Percentiles rank a stretch among this genome's conserved stretches.
Conservation (phyloP, 1,140 invertebrate genomes). For the Batillaria attramentaria region DNA sequence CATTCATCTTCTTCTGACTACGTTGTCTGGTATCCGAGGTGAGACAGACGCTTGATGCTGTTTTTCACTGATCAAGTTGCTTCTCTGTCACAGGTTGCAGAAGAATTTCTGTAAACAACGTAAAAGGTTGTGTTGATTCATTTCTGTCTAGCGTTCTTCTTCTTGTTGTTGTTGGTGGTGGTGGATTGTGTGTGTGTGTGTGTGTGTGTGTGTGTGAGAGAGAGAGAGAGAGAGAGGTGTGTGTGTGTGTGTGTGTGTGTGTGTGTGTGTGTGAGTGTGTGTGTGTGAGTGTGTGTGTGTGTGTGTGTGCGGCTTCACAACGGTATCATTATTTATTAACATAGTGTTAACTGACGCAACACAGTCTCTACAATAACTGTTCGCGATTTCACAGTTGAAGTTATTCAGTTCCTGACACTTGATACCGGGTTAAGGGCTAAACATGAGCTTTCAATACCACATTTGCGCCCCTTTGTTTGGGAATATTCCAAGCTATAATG, state of each 20-base stretch:
- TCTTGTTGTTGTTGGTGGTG: neutral
- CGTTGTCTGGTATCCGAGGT: neutral
- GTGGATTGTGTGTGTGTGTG: neutral
- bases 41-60: neutral
- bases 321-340: too few species aligned
- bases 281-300: slow-evolving; percentile 12
- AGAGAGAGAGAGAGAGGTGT: neutral
- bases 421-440: too few species aligned
- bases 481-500: too few species aligned
- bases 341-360: too few species aligned
- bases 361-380: too few species aligned
- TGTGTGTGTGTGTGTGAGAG: neutral
- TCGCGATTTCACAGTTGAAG: too few species aligned
- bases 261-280: neutral
- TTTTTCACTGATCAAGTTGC: neutral
- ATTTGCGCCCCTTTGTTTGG: neutral
- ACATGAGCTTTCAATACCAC: neutral
- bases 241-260: slow-evolving; percentile 10
- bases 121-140: neutral
- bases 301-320: neutral
- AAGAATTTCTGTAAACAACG: neutral
- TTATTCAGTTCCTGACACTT: too few species aligned
- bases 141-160: neutral
- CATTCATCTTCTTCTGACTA: neutral
- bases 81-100: neutral